Base-by-base conservation (phyloP, 2,888 invertebrate species). In the Pammene fasciana region DNA sequence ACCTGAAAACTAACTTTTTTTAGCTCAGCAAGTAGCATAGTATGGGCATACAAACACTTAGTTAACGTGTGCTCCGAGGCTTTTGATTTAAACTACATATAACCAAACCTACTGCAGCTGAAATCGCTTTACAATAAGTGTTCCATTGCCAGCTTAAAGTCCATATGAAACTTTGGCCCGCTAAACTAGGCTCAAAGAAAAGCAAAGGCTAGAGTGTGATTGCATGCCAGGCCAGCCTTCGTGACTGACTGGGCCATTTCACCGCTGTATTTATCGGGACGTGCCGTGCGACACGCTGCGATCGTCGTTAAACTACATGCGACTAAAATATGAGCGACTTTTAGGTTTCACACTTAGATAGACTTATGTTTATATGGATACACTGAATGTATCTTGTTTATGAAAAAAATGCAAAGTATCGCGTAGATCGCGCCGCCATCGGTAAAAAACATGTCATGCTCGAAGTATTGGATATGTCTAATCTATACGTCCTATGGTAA, bases 281-380 rank as follows among this genome's bases (percentile, higher is more conserved):
- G 84, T 87, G 85, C 80, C 88, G 86, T 88, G 88, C 85, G 87
- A 89, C 89, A 89, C 88, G 87, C 82, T 79, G 87, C 81, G 74
- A 80, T 78, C 77, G 75, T 72, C 73, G 62, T 45, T 80, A 75
- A 16, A 73, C 9, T 10, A 18, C 65, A 67, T 79, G 43, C 86
- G 73, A 56, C 45, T 3, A 48, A 74, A 56, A 41, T 68, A 41
- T 57, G 75, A 81, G 82, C 74, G 59, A 54, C 18, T 46, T 43
- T 8, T n/a, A 13, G 34, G 11, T 18, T 16, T 48, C 48, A 16
- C 9, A 38, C 38, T 9, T 9, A 38, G 9, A 38, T 2, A 3
- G 38, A 38, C 2, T 9, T 38, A 38, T 26, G 26, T 26, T 26
- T 26, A 26, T 26, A 26, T 26, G 26, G 26, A 26, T 1, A 26